phyloP scores from a whole-genome alignment of 2,797 vertebrate genomes.

The Sebastes flavidus region DNA sequence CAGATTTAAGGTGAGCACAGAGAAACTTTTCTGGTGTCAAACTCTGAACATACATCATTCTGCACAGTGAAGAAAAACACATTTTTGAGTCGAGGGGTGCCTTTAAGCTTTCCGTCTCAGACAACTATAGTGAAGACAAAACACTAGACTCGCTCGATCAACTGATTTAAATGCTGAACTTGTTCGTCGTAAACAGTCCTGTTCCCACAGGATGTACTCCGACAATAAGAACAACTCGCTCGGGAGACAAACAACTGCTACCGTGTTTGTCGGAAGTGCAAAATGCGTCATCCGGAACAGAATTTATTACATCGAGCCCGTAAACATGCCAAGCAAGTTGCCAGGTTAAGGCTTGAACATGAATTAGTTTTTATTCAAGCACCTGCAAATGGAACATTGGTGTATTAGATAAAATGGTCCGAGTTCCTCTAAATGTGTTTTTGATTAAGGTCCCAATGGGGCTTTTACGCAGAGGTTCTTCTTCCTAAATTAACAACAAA shows the following conservation, averaged over 20 bases:
- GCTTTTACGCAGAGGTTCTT: slow-evolving; percentile 22
- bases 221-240: slow-evolving; percentile 25
- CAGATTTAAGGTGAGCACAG: neutral
- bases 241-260: slow-evolving; percentile 51
- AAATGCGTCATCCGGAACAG: slow-evolving; percentile 44
- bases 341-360: slow-evolving; percentile 28
- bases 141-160: neutral
- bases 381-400: slow-evolving; percentile 61
- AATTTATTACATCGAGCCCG: slow-evolving; percentile 21
- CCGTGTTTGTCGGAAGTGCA: slow-evolving; percentile 34
- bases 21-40: neutral
- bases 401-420: slow-evolving; percentile 43
- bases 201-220: slow-evolving; percentile 41
- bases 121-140: neutral
- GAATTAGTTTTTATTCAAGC: slow-evolving; percentile 38
- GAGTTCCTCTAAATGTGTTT: slow-evolving; percentile 74
- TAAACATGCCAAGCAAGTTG: slow-evolving; percentile 36
- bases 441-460: slow-evolving; percentile 59
- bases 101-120: neutral
- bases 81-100: neutral
- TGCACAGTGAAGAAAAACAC: neutral
- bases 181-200: slow-evolving; percentile 17
- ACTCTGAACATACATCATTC: neutral
- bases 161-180: slow-evolving; percentile 18
- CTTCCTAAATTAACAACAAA: slow-evolving; percentile 55